Evolutionary conservation across 2,888 invertebrate genomes (phyloP), one percentile per base, ranked within the genome.

Genomic region (Resseliella maxima): DNA sequence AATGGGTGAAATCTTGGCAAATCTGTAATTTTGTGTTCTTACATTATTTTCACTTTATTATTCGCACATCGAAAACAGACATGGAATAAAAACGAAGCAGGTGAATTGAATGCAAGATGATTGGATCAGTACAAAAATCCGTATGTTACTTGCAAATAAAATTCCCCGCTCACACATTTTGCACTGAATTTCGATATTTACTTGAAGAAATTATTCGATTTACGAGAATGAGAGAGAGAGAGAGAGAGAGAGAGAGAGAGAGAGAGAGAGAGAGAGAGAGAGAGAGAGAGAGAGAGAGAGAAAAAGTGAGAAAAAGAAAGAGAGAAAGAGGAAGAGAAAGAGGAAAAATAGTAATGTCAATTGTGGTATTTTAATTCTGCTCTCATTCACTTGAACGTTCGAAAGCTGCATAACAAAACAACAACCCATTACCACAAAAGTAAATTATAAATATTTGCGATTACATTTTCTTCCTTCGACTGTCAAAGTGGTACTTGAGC

Each of bases 391-490:
- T 72, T 35, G 24, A 72, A 50, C 0, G 31, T 72, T 59, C 27
- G 59, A 59, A 27, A 59, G 6, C 27, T 12, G 2, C 72, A 72
- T 31, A 31, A 27, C 10, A n/a, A n/a, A n/a, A n/a, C n/a, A n/a
- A n/a, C n/a, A n/a, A n/a, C n/a, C n/a, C 31, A 72, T 31, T 72
- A 31, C 72, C 72, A 72, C 31, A 35, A 72, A 72, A 31, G 72
- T 35, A 72, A 72, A 72, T 72, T 72, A 72, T n/a, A 72, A 72
- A 31, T 27, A 72, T 72, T 59, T 59, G 59, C 24, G 59, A 59
- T 59, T 59, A 10, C 24, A 59, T 59, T 59, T 59, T 3, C 59
- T 59, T 59, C 59, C 72, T 72, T 72, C 72, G 21, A 31, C 31
- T 10, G 31, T 3, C 31, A 35, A 72, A 72, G 72, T 72, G 31